These are phyloP conservation scores for Danio aesculapii DNA, from an alignment of 2,797 vertebrate genomes.

Conservation along the genomic window DNA sequence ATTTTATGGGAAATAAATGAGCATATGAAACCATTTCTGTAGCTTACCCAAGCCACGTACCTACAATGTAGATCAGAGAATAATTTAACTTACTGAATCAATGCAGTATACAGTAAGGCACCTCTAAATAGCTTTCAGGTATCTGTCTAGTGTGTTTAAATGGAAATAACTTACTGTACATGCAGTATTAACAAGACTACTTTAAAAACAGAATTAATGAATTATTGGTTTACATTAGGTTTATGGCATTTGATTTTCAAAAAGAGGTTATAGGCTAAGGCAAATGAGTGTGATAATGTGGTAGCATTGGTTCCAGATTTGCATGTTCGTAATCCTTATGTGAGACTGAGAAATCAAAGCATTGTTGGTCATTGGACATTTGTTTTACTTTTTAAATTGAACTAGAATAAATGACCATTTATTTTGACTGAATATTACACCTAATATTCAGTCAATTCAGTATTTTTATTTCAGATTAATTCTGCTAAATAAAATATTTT, in stretches of 20 bases:
- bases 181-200: no score
- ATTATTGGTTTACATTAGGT: neutral
- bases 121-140: no score
- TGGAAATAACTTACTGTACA: no score
- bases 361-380: neutral
- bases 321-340: neutral
- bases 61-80: no score
- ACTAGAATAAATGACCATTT: neutral
- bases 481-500: neutral
- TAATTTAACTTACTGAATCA: no score
- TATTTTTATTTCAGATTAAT: neutral
- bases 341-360: neutral
- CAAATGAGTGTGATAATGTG: neutral
- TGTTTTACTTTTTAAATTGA: constrained; percentile 3
- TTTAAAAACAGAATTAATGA: no score
- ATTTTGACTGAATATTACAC: no score
- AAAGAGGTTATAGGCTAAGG: neutral
- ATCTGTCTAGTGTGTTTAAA: no score
- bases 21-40: no score
- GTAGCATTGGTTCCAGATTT: constrained; percentile 6
- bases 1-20: no score
- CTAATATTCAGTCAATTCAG: neutral
- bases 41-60: no score
- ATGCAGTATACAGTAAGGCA: no score
- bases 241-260: neutral